Evolutionary conservation across 2,797 vertebrate species (phyloP), one percentile per base, ranked within the genome.

Genomic region (Steatocranus sp.): DNA sequence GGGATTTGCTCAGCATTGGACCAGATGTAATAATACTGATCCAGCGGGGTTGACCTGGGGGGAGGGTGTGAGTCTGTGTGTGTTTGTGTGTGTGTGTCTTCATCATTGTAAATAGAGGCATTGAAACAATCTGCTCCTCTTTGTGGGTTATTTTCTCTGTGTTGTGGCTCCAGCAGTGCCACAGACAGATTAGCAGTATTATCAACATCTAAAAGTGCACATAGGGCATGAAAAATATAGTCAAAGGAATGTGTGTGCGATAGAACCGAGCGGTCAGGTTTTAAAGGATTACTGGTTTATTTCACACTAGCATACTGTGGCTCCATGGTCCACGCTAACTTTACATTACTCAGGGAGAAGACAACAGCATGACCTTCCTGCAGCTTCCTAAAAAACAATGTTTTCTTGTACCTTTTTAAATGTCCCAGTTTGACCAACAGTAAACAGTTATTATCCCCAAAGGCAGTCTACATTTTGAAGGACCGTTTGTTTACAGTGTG

Each of bases 1-100:
- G 5, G 84, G 90, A 92, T 92, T 89, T 87, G 18, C 73, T 82
- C 48, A 25, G 27, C n/a, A 3, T 32, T 50, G 70, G 75, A n/a
- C 80, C 87, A 88, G 80, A 90, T 92, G 86, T 87, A 84, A 88
- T 81, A 78, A 85, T 70, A 66, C 63, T 82, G 89, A 82, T 82
- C 63, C 75, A 80, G 78, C 51, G 11, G 73, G 25, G 75, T 17
- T 77, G 85, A 85, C 82, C 85, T 48, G 20, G 27, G 30, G 79
- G 46, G 70, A 3, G 58, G 0, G 17, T 2, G 36, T 25, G 74
- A 20, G 78, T 30, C 15, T 78, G 38, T 63, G 48, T 61, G 43
- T 41, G 63, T 80, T 34, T 63, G 32, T 75, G 36, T 70, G 63
- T 58, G 70, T 80, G 83, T 56, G 56, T 43, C 27, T 20, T 73